Conservation (phyloP, 2,888 invertebrate genomes). For the Ariolimax columbianus region DNA sequence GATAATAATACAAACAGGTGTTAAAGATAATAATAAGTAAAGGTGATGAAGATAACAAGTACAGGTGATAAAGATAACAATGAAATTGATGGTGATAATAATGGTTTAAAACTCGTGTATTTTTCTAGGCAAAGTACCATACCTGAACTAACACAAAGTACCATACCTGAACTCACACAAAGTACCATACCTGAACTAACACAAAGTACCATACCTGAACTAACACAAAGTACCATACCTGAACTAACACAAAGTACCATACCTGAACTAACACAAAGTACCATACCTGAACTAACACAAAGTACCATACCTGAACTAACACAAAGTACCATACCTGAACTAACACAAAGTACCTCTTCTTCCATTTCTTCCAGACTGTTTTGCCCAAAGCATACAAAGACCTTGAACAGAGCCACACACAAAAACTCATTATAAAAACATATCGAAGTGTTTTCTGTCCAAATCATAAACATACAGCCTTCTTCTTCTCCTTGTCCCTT, state of each 20-base stretch:
- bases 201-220: slow-evolving; percentile 87
- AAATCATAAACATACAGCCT: no score
- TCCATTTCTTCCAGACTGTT: slow-evolving; percentile 99
- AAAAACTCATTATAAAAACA: not conserved
- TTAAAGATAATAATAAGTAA: not conserved
- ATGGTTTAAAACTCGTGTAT: not conserved
- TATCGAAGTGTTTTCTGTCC: no score
- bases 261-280: slow-evolving; percentile 99
- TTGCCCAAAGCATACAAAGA: slow-evolving; percentile 84
- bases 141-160: not conserved
- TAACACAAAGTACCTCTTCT: slow-evolving; percentile 97
- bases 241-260: slow-evolving; percentile 4
- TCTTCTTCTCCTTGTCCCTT: no score
- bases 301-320: slow-evolving; percentile 88
- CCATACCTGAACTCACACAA: slow-evolving; percentile 95
- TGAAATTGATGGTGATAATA: not conserved
- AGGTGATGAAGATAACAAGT: not conserved
- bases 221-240: slow-evolving; percentile 97
- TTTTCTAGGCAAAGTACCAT: no score
- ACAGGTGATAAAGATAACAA: no score
- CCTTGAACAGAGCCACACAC: slow-evolving; percentile 62
- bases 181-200: no score
- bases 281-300: no score
- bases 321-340: slow-evolving; percentile 87
- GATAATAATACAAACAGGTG: no score